phyloP scores from a whole-genome alignment of 1,140 invertebrate genomes.

The Pentalonia nigronervosa region DNA sequence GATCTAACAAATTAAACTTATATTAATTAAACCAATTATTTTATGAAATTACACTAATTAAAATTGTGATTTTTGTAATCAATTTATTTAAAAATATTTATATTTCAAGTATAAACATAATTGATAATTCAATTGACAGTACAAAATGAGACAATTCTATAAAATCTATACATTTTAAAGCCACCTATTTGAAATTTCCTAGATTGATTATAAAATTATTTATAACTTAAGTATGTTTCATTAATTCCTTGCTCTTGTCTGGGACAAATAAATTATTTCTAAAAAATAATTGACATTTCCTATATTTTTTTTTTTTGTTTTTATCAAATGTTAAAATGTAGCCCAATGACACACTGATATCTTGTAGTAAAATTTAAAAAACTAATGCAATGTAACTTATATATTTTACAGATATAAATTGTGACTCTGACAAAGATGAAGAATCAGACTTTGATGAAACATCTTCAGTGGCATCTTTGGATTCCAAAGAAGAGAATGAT shows the following conservation, averaged over 20 bases:
- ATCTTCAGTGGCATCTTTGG: conserved; percentile 45
- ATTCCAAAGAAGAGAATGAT: conserved; percentile 52
- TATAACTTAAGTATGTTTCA: too few species aligned
- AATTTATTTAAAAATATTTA: too few species aligned
- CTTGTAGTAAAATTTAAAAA: background rate
- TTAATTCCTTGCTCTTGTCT: too few species aligned
- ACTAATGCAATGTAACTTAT: background rate
- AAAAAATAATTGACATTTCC: too few species aligned
- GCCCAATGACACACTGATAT: background rate
- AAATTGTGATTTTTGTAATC: too few species aligned
- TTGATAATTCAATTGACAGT: background rate
- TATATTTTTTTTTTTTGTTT: background rate
- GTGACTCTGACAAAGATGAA: conserved; percentile 50
- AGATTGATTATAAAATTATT: too few species aligned
- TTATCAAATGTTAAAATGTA: background rate
- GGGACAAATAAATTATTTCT: too few species aligned
- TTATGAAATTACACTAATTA: background rate
- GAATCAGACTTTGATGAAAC: conserved; percentile 56
- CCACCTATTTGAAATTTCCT: too few species aligned
- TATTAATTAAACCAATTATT: background rate
- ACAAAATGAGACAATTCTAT: background rate
- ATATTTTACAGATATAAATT: conserved; percentile 46
- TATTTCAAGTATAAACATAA: background rate
- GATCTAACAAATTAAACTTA: background rate
- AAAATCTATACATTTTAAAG: background rate